Conservation (phyloP, 2,797 vertebrate genomes). For the Siniperca scherzeri region DNA sequence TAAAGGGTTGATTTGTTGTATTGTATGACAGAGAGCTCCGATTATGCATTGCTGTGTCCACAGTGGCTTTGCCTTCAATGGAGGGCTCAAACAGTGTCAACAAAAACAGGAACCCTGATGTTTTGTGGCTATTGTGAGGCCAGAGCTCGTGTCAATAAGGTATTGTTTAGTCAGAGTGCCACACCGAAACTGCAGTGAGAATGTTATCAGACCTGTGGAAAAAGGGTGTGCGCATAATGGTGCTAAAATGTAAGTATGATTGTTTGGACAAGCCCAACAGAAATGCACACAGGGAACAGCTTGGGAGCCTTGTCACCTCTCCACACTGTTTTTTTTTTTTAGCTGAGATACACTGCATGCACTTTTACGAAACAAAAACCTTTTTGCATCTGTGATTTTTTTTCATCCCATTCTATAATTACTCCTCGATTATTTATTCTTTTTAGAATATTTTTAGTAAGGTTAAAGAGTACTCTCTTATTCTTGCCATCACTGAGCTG, state of each 20-base stretch:
- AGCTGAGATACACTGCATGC: constrained; percentile 23
- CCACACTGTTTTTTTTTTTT: constrained; percentile 9
- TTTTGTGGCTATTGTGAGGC: constrained; percentile 89
- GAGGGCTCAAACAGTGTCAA: constrained; percentile 89
- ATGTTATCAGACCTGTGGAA: constrained; percentile 93
- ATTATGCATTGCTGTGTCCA: constrained; percentile 87
- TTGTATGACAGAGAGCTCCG: constrained; percentile 85
- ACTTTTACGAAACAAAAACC: constrained; percentile 27
- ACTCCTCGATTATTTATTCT: constrained; percentile 27
- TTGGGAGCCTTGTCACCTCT: constrained; percentile 56
- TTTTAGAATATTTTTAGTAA: constrained; percentile 49
- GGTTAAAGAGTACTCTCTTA: constrained; percentile 33
- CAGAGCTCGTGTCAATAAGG: constrained; percentile 89
- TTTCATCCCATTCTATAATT: constrained; percentile 44
- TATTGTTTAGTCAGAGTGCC: constrained; percentile 90
- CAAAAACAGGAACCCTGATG: constrained; percentile 90
- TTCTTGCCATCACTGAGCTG: neutral
- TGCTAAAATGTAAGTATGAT: constrained; percentile 85
- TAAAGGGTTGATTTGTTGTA: constrained; percentile 88
- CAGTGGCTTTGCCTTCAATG: constrained; percentile 87
- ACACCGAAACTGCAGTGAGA: constrained; percentile 90
- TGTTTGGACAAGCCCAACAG: constrained; percentile 83
- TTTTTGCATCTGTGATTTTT: constrained; percentile 30
- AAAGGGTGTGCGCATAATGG: constrained; percentile 81
- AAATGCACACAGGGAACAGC: constrained; percentile 73